These are phyloP conservation scores for Dermatophagoides farinae DNA, from an alignment of 1,140 invertebrate genomes.

Conservation along the genomic window DNA sequence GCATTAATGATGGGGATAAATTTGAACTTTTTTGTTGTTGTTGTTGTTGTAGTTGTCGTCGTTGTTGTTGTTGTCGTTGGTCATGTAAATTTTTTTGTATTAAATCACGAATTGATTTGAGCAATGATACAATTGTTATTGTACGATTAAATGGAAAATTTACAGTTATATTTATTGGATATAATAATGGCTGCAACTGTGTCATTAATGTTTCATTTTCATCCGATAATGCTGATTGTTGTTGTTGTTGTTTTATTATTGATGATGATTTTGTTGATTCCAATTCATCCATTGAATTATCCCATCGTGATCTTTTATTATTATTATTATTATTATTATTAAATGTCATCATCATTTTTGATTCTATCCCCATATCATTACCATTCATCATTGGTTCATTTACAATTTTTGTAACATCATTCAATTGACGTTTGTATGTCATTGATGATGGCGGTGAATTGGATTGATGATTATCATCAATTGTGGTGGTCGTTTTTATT, in stretches of 20 bases:
- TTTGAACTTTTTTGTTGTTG: background rate
- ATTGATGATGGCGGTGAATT: background rate
- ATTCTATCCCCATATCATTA: too few relatives aligned
- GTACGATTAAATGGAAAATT: background rate
- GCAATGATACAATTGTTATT: background rate
- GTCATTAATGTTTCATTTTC: background rate
- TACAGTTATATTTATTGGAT: background rate
- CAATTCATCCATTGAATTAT: too few relatives aligned
- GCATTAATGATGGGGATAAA: background rate
- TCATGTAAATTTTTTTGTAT: background rate
- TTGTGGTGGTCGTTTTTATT: background rate
- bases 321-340: background rate
- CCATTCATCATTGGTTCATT: too few relatives aligned
- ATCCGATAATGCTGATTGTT: background rate
- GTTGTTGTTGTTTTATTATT: background rate
- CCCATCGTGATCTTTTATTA: background rate
- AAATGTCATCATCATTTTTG: background rate
- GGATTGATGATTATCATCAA: background rate
- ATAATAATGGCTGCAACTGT: background rate
- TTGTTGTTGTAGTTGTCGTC: background rate
- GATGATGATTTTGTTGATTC: background rate
- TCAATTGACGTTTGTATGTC: background rate
- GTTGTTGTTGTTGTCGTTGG: background rate
- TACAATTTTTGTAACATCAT: too few relatives aligned
- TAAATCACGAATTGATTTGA: background rate